Evolutionary conservation across 2,113 vertebrate genomes (phyloP), one percentile per base, ranked within the genome.

Genomic region (Myiagra hebetior): DNA sequence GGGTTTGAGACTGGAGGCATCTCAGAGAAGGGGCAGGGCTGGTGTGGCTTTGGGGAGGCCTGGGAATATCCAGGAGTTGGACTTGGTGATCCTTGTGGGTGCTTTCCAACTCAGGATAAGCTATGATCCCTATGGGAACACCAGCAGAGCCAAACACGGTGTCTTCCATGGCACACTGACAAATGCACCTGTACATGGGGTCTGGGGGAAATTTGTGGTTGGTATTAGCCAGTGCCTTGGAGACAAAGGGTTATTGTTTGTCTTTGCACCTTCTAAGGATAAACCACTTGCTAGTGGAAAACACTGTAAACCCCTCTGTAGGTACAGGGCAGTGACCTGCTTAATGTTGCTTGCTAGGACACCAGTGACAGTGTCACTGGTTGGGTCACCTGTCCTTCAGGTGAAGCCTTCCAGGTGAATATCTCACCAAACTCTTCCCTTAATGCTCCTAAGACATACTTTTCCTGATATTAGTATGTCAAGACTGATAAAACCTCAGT

Each of bases 71-170:
- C 24, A n/a, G 60, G 39, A 60, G 20, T 6, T 53, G 60, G 28
- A 46, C 9, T 35, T 56, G 12, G 7, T 73, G 35, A 52, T 82
- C 9, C 46, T 44, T n/a, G 15, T 26, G 69, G 15, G 22, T 75
- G 33, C 9, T 23, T 59, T 74, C 39, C 62, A 60, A 3, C 28
- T 39, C 23, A 41, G 46, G 13, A 30, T 75, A 30, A 67, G 21
- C 6, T 26, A 0, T 24, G 39, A 39, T 67, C 17, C 28, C 44
- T 39, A 0, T 46, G 15, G 23, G 33, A 79, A 8, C 52, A 27
- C 12, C 39, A 35, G 21, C 14, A 47, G 21, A 24, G 15, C 17
- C 26, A 60, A 47, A 41, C n/a, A 47, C 0, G 0, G 5, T 60
- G 30, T 53, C 30, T 39, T 60, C 39, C 35, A 19, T 31, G 30